phyloP scores from a whole-genome alignment of 2,888 invertebrate genomes.

The Caenorhabditis parvicauda region DNA sequence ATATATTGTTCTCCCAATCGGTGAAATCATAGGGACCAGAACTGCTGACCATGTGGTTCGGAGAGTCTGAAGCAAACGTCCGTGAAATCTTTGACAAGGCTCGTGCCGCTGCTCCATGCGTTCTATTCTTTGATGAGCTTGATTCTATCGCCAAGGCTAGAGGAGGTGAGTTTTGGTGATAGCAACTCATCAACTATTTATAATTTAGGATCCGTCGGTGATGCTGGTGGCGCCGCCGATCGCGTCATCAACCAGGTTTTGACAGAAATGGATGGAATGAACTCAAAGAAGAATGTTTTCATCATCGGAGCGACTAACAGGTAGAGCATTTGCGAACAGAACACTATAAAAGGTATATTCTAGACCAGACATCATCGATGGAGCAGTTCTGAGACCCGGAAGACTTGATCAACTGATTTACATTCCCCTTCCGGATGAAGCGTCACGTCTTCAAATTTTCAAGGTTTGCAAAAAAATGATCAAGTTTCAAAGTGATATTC shows the following conservation, averaged over 20 bases:
- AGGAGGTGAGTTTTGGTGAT: slow-evolving; percentile 74
- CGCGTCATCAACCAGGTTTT: slow-evolving; percentile 98
- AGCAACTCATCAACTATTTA: not conserved
- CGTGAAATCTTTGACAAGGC: slow-evolving; percentile 99
- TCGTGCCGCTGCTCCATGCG: slow-evolving; percentile 95
- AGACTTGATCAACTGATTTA: slow-evolving; percentile 98
- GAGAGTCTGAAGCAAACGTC: slow-evolving; percentile 98
- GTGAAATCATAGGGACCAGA: slow-evolving; percentile 69
- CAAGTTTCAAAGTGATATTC: not conserved
- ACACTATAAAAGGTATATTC: not conserved
- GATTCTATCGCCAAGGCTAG: slow-evolving; percentile 99
- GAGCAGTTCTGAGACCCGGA: slow-evolving; percentile 95
- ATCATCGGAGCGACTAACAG: slow-evolving; percentile 92
- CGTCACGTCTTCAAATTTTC: slow-evolving; percentile 91
- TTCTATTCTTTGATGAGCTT: slow-evolving; percentile 97
- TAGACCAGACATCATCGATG: slow-evolving; percentile 89
- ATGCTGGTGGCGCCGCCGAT: slow-evolving; percentile 84
- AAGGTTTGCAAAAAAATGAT: too few relatives aligned
- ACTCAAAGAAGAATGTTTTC: slow-evolving; percentile 98
- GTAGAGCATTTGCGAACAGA: not conserved
- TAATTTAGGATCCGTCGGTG: slow-evolving; percentile 5
- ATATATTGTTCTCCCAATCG: not conserved
- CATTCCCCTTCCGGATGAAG: slow-evolving; percentile 98
- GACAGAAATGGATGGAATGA: slow-evolving; percentile 99
- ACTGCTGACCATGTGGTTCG: slow-evolving; percentile 99